A percentile compares a stretch with the other conserved stretches of the same genome.
These are phyloP conservation scores for Gasteruption jaculator DNA, from an alignment of 2,888 invertebrate species.

Conservation along the genomic window DNA sequence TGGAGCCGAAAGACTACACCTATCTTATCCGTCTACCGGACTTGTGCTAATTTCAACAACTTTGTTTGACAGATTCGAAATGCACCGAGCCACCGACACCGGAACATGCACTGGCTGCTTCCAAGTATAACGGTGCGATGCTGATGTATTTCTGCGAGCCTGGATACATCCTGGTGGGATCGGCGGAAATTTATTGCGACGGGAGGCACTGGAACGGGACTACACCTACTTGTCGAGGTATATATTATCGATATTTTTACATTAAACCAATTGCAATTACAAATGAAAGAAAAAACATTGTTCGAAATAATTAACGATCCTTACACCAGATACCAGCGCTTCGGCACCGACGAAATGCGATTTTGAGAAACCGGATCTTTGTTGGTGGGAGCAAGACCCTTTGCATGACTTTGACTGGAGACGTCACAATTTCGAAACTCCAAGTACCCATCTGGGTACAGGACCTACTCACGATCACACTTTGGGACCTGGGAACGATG, in stretches of 20 bases:
- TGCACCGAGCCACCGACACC: conserved; percentile 54
- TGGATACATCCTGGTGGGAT: conserved; percentile 60
- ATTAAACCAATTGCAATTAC: too few species aligned
- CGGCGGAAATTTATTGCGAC: conserved; percentile 65
- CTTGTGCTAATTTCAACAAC: too few species aligned
- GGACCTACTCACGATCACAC: conserved; percentile 79
- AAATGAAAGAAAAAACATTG: conserved; percentile 2
- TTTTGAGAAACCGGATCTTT: conserved; percentile 64
- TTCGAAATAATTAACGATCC: too few species aligned
- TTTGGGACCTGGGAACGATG: conserved; percentile 54
- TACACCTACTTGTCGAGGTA: conserved; percentile 65
- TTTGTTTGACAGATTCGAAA: conserved; percentile 55
- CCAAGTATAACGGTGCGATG: conserved; percentile 56
- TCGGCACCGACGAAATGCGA: conserved; percentile 58
- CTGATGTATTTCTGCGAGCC: conserved; percentile 65
- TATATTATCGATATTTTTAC: too few species aligned
- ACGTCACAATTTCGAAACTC: conserved; percentile 61
- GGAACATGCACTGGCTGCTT: conserved; percentile 56
- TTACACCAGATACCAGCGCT: conserved; percentile 48
- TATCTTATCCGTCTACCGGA: too few species aligned
- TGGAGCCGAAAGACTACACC: too few species aligned
- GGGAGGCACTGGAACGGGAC: conserved; percentile 68
- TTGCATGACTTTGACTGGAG: conserved; percentile 73
- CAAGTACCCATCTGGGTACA: conserved; percentile 63
- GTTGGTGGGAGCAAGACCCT: conserved; percentile 75